Conservation (phyloP, 2,113 vertebrate genomes). For the Crotalus viridis region DNA sequence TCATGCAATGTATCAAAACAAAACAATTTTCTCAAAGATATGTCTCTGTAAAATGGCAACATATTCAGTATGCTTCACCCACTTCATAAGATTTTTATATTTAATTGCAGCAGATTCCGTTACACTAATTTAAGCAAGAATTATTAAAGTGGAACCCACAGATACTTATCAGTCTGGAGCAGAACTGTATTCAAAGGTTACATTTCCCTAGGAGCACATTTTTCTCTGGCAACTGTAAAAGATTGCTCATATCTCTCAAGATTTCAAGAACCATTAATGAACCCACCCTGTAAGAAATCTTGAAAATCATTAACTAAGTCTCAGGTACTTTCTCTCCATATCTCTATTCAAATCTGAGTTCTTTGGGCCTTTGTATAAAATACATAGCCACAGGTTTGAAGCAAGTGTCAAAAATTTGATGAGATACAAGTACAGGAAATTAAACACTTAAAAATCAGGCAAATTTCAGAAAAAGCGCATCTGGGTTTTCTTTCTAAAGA, state of each 20-base stretch:
- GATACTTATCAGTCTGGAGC: not conserved
- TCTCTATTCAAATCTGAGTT: not conserved
- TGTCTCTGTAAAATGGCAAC: not conserved
- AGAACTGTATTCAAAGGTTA: not conserved
- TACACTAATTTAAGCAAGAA: not conserved
- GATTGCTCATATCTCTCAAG: not conserved
- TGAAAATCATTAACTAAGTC: not conserved
- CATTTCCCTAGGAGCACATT: not conserved
- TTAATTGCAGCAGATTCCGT: too few species aligned
- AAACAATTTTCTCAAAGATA: too few species aligned
- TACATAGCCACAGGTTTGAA: slow-evolving; percentile 17
- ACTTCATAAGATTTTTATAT: too few species aligned
- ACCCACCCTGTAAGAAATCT: not conserved
- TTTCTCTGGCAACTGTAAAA: not conserved
- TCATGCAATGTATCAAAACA: not conserved
- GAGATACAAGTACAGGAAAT: not conserved
- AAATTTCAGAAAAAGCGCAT: slow-evolving; percentile 30
- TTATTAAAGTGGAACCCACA: not conserved
- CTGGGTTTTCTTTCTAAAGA: slow-evolving; percentile 14
- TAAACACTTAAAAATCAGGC: slow-evolving; percentile 21
- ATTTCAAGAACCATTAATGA: not conserved
- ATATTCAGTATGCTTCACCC: not conserved
- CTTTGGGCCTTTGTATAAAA: not conserved
- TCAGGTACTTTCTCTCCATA: not conserved
- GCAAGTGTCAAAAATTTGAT: slow-evolving; percentile 8